phyloP scores from a whole-genome alignment of 35 echinoderm and acorn worm species.

The Stichopus chloronotus region DNA sequence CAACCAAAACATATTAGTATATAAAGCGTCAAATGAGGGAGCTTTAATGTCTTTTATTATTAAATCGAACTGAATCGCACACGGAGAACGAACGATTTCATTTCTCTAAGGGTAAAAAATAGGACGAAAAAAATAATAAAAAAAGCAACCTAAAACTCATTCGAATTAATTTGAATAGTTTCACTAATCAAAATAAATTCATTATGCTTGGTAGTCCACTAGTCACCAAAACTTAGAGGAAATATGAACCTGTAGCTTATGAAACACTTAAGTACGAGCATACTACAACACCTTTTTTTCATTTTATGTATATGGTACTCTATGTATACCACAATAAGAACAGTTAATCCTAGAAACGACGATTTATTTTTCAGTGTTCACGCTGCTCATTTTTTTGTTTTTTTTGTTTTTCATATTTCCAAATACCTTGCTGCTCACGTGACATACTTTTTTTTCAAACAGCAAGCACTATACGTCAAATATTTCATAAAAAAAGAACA shows the following conservation, averaged over 20 bases:
- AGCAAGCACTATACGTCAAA: not conserved
- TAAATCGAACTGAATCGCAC: slow-evolving; percentile 6
- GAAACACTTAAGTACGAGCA: slow-evolving; percentile 36
- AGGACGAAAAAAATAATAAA: not conserved
- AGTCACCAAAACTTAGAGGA: slow-evolving; percentile 19
- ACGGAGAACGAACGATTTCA: not conserved
- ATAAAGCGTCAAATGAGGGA: slow-evolving; percentile 41
- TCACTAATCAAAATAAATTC: slow-evolving; percentile 40
- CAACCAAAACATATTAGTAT: slow-evolving; percentile 44
- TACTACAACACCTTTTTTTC: not conserved
- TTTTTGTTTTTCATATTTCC: not conserved
- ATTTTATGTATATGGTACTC: slow-evolving; percentile 8
- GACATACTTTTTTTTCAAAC: not conserved
- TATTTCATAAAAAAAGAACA: not conserved
- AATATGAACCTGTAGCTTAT: slow-evolving; percentile 10
- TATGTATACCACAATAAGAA: not conserved
- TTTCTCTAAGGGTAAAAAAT: not conserved
- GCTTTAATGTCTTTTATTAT: not conserved
- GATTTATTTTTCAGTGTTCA: not conserved
- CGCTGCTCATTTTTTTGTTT: not conserved
- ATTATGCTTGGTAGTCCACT: not conserved
- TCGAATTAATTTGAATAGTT: slow-evolving; percentile 26
- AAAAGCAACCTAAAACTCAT: slow-evolving; percentile 12
- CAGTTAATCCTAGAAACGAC: not conserved
- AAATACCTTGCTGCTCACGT: slow-evolving; percentile 16